A percentile compares a stretch with the other conserved stretches of the same genome.
Conservation (phyloP, 2,888 invertebrate species). For the Pandemis corylana region DNA sequence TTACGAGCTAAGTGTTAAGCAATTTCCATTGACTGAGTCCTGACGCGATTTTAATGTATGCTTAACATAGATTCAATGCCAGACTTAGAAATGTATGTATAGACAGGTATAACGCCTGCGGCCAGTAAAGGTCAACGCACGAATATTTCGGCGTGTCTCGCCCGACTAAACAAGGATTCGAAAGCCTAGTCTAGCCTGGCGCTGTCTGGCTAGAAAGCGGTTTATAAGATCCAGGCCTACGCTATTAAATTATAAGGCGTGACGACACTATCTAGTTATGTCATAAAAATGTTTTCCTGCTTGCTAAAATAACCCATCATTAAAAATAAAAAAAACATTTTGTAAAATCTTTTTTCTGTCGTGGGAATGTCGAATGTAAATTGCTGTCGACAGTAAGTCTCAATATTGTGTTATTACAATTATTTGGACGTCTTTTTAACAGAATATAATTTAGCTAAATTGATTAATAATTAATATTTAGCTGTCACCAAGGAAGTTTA, state of each 20-base stretch:
- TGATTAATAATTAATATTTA: too few species aligned
- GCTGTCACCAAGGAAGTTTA: background rate
- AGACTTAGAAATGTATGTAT: constrained; percentile 51
- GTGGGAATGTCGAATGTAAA: background rate
- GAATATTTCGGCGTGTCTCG: constrained; percentile 61
- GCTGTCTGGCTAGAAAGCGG: constrained; percentile 34
- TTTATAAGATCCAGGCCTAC: constrained; percentile 21
- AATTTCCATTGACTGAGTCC: constrained; percentile 23
- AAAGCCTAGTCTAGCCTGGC: constrained; percentile 47
- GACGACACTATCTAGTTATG: constrained; percentile 25
- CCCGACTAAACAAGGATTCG: constrained; percentile 56
- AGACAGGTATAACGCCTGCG: constrained; percentile 42
- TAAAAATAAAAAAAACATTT: too few species aligned
- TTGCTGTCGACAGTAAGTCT: background rate
- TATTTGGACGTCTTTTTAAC: too few species aligned
- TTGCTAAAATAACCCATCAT: background rate
- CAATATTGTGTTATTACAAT: background rate
- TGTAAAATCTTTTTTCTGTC: background rate
- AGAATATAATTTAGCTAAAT: too few species aligned
- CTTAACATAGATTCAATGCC: constrained; percentile 63
- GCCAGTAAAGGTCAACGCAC: constrained; percentile 70
- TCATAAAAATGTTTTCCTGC: background rate
- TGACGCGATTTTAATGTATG: constrained; percentile 47
- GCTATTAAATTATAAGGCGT: background rate
- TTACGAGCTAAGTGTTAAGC: background rate